Evolutionary conservation across 2,113 vertebrate species (phyloP), one percentile per base, ranked within the genome.

Genomic region (Nettapus auritus): DNA sequence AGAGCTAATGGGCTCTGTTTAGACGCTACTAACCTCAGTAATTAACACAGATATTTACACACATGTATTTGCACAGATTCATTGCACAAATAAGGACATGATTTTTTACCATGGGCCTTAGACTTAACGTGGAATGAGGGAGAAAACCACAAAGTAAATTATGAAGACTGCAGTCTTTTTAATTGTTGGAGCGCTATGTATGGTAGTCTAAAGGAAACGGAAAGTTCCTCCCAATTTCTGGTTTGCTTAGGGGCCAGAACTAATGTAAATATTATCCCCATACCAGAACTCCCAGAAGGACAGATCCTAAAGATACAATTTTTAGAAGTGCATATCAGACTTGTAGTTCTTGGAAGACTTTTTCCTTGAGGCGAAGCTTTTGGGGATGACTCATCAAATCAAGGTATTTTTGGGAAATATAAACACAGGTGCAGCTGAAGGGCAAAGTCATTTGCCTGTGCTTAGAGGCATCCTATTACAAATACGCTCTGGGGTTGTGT

Each of bases 391-490:
- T 91, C 26, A 68, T 62, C 73, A 29, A 53, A 68, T 83, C 76
- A 36, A 95, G 76, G 64, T 81, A 60, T 66, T 50, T 78, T 68
- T 21, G 22, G 76, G 31, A 75, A 20, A 31, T 3, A 1, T 2
- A 8, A 8, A 53, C 68, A 76, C 92, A 93, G 93, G 86, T 94
- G 44, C 42, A 78, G 92, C 79, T 64, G 80, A 56, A 83, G 88
- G 77, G 88, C 56, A 83, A 67, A 70, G 73, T 46, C 52, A 12
- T 23, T 21, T 82, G 18, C 16, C 69, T 64, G 44, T n/a, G 36
- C 40, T 88, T 36, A 23, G 79, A 77, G 34, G 4, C 66, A 33
- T 73, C 11, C 68, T 46, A 4, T 44, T 48, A 28, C 18, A 56
- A 26, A n/a, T 3, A 12, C 7, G 29, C 71, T 48, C 56, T n/a